Percentiles rank a stretch among this genome's conserved stretches.
phyloP scores from a whole-genome alignment of 2,888 invertebrate species.

The Cantharis nigra region DNA sequence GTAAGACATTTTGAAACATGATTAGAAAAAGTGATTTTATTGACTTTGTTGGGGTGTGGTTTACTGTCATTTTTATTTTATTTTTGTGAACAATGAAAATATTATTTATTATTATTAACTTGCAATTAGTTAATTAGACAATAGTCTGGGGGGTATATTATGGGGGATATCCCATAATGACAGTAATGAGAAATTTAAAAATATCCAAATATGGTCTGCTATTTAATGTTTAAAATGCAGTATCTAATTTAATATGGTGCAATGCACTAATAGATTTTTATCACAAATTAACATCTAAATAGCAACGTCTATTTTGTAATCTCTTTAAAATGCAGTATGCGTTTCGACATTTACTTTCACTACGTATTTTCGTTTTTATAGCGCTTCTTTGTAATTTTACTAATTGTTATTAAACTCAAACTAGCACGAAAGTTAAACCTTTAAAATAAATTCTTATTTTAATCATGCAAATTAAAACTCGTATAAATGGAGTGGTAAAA shows the following conservation, averaged over 20 bases:
- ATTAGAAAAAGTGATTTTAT: too few species aligned
- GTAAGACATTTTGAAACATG: too few species aligned
- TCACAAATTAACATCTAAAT: neutral
- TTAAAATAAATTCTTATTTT: neutral
- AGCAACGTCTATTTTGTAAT: neutral
- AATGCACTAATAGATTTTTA: neutral
- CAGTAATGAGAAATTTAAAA: neutral
- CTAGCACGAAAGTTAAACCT: neutral
- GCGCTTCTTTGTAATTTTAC: neutral
- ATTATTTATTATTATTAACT: too few species aligned
- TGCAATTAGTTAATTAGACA: too few species aligned
- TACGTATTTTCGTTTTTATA: neutral
- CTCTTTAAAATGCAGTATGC: neutral
- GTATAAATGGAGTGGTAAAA: neutral
- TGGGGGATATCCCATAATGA: neutral
- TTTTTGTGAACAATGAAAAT: too few species aligned
- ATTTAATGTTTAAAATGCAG: neutral
- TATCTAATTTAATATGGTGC: neutral
- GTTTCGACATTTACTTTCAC: slow-evolving; percentile 2
- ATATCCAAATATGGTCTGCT: neutral
- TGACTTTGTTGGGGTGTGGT: too few species aligned
- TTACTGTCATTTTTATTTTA: too few species aligned
- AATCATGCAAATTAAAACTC: neutral
- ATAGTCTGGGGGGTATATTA: too few species aligned
- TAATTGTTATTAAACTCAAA: neutral